Conservation (phyloP, 2,888 invertebrate genomes). For the Melinaea marsaeus region DNA sequence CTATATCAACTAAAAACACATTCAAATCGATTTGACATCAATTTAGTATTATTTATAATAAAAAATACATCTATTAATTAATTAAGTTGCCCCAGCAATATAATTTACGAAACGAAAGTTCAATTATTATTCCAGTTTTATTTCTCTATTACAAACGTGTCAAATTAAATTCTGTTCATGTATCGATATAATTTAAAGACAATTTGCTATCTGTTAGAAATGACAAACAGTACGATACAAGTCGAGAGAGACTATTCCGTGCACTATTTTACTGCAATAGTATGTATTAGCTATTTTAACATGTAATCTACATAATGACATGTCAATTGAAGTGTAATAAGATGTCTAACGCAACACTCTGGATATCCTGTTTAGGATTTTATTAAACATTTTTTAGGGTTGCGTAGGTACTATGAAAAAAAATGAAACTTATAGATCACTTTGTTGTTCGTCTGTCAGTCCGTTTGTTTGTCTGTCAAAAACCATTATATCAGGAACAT, state of each 20-base stretch:
- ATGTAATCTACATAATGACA: conserved; percentile 31
- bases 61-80: too few species aligned
- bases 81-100: too few species aligned
- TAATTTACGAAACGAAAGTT: too few species aligned
- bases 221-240: conserved; percentile 23
- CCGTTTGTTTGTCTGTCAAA: too few species aligned
- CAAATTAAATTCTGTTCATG: not conserved
- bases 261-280: conserved; percentile 30
- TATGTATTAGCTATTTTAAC: conserved; percentile 30
- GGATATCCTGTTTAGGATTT: conserved; percentile 25
- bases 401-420: too few species aligned
- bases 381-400: not conserved
- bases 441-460: too few species aligned
- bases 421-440: too few species aligned
- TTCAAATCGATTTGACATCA: too few species aligned
- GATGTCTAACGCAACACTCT: conserved; percentile 21
- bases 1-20: too few species aligned
- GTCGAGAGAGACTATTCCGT: conserved; percentile 19
- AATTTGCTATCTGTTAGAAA: conserved; percentile 20
- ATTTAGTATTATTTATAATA: too few species aligned
- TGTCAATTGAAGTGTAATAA: conserved; percentile 26
- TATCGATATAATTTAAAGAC: conserved; percentile 8
- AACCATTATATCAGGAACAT: too few species aligned
- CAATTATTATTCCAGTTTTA: too few species aligned
- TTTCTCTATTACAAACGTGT: not conserved